Percentiles rank a stretch among this genome's conserved stretches.
phyloP scores from a whole-genome alignment of 2,888 invertebrate species.

The Brachylomia viminalis region DNA sequence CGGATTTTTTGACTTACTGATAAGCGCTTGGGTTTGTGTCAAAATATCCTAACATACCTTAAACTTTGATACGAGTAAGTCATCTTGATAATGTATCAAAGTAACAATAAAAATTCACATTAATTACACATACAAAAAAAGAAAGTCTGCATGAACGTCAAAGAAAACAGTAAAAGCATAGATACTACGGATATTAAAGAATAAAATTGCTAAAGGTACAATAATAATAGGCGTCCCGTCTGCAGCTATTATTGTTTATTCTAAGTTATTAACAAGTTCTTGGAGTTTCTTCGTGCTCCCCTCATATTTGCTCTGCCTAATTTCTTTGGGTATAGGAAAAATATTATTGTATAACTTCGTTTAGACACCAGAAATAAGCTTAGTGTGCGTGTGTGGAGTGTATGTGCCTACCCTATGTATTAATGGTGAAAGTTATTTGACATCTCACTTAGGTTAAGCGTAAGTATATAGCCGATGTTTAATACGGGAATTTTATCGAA shows the following conservation, averaged over 20 bases:
- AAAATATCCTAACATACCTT: too few species aligned
- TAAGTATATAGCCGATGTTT: neutral
- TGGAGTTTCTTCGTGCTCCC: constrained; percentile 72
- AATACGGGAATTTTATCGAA: neutral
- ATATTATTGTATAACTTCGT: constrained; percentile 74
- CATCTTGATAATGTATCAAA: too few species aligned
- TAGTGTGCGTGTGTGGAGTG: neutral
- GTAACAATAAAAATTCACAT: too few species aligned
- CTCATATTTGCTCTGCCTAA: constrained; percentile 81
- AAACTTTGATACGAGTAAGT: too few species aligned
- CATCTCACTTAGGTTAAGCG: neutral
- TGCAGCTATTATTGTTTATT: constrained; percentile 67
- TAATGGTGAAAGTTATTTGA: neutral
- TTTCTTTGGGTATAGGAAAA: constrained; percentile 79
- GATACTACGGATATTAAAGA: neutral
- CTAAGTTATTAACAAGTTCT: constrained; percentile 76
- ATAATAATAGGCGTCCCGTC: constrained; percentile 35
- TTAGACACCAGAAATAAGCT: constrained; percentile 48
- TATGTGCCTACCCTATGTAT: neutral
- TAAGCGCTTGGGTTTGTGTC: too few species aligned
- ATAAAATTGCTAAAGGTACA: constrained; percentile 2
- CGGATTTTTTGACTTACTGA: too few species aligned
- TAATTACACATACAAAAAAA: too few species aligned
- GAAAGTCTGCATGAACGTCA: neutral
- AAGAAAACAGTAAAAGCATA: neutral